These are phyloP conservation scores for Amazona guildingii DNA, from an alignment of 2,113 vertebrate species.

Conservation along the genomic window DNA sequence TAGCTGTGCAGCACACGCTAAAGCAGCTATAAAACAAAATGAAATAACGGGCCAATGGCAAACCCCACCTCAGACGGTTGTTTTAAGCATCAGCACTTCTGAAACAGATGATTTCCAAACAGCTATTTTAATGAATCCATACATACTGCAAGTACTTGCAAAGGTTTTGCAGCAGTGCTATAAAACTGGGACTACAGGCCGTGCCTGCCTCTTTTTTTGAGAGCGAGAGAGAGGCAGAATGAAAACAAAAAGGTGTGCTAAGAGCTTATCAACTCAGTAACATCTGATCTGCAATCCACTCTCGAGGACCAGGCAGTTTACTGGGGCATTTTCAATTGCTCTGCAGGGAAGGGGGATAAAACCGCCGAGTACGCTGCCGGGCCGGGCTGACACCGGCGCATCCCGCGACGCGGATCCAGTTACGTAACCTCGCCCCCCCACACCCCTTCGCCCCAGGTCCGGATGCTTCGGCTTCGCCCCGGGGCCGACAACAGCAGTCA, in stretches of 20 bases:
- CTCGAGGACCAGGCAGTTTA: neutral
- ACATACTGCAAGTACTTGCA: neutral
- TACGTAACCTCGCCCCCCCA: constrained; percentile 68
- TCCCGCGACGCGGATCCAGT: constrained; percentile 23
- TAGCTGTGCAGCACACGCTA: neutral
- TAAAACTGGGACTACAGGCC: neutral
- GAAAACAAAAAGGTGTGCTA: neutral
- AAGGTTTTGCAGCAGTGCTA: neutral
- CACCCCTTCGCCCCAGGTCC: neutral
- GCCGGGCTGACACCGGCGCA: neutral
- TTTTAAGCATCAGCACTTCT: neutral
- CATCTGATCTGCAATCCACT: neutral
- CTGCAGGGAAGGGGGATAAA: neutral
- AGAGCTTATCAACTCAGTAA: neutral
- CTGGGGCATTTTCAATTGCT: neutral
- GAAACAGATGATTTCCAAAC: neutral
- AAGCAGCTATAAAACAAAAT: neutral
- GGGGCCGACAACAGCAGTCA: neutral
- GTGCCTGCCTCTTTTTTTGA: neutral
- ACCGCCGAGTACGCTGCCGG: neutral
- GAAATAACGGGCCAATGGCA: neutral
- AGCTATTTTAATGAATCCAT: neutral
- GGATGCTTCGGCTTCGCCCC: constrained; percentile 28
- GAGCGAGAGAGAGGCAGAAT: neutral
- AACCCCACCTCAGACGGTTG: neutral